Percentiles rank a stretch among this genome's conserved stretches.
Conservation (phyloP, 2,797 vertebrate genomes). For the Sebastes minor region DNA sequence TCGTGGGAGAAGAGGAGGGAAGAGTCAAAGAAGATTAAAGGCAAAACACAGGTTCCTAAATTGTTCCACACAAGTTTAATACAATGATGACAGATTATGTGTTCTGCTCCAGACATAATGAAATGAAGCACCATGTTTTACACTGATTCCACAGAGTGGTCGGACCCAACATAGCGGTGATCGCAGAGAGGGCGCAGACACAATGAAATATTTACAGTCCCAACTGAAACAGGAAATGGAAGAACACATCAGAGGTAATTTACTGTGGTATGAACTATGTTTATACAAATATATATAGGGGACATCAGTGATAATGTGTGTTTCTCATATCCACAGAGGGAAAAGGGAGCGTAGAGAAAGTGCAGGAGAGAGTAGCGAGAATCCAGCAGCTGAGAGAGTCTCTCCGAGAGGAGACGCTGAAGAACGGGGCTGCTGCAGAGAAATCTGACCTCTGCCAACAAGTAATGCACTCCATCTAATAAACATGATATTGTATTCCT, state of each 20-base stretch:
- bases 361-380: conserved; percentile 71
- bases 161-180: conserved; percentile 20
- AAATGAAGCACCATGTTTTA: conserved; percentile 5
- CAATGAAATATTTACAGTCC: conserved; percentile 61
- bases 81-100: neutral
- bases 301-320: neutral
- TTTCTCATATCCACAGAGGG: conserved; percentile 65
- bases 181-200: conserved; percentile 32
- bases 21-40: conserved; percentile 52
- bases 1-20: conserved; percentile 80
- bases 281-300: neutral
- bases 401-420: conserved; percentile 68
- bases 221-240: conserved; percentile 80
- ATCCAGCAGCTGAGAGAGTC: conserved; percentile 79
- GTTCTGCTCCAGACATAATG: neutral
- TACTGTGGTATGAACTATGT: neutral
- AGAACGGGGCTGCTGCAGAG: conserved; percentile 15
- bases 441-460: conserved; percentile 58
- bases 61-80: neutral
- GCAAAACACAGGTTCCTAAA: conserved; percentile 35
- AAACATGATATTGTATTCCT: neutral
- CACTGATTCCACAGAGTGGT: conserved; percentile 28
- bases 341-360: conserved; percentile 67
- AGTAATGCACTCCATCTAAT: conserved; percentile 33
- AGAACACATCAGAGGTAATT: conserved; percentile 79